A percentile compares a stretch with the other conserved stretches of the same genome.
Conservation (phyloP, 37 sponge, comb jelly and placozoan genomes). For the Haliclona indistincta region DNA sequence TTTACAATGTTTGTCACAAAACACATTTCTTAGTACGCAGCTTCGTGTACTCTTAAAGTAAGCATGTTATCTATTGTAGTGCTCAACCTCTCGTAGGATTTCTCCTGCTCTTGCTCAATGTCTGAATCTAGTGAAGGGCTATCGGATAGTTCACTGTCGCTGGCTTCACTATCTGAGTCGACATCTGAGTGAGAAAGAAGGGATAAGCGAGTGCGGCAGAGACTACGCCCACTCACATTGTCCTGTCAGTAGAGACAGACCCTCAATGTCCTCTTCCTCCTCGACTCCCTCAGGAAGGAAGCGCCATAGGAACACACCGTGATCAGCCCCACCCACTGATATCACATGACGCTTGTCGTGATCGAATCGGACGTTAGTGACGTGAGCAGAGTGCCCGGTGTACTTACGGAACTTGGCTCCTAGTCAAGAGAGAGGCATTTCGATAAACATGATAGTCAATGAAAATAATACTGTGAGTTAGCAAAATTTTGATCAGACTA, state of each 20-base stretch:
- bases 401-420: constrained; percentile 93
- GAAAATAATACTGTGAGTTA: too few relatives aligned
- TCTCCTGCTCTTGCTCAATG: constrained; percentile 84
- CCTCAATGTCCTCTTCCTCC: constrained; percentile 8
- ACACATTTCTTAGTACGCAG: too few relatives aligned
- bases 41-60: too few relatives aligned
- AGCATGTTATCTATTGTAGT: not conserved
- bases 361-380: constrained; percentile 94
- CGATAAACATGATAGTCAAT: constrained; percentile 1
- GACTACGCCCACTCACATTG: not conserved
- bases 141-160: constrained; percentile 87
- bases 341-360: constrained; percentile 71
- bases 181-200: constrained; percentile 8
- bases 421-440: constrained; percentile 11
- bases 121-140: constrained; percentile 86
- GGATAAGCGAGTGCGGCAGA: not conserved
- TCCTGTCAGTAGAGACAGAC: not conserved
- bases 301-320: constrained; percentile 95
- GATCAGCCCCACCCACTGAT: constrained; percentile 93
- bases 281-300: constrained; percentile 60
- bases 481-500: not conserved
- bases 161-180: constrained; percentile 81
- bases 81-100: constrained; percentile 51
- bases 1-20: too few relatives aligned
- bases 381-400: constrained; percentile 97